Evolutionary conservation across 2,797 vertebrate species (phyloP).

Genomic region (Allenopithecus nigroviridis): DNA sequence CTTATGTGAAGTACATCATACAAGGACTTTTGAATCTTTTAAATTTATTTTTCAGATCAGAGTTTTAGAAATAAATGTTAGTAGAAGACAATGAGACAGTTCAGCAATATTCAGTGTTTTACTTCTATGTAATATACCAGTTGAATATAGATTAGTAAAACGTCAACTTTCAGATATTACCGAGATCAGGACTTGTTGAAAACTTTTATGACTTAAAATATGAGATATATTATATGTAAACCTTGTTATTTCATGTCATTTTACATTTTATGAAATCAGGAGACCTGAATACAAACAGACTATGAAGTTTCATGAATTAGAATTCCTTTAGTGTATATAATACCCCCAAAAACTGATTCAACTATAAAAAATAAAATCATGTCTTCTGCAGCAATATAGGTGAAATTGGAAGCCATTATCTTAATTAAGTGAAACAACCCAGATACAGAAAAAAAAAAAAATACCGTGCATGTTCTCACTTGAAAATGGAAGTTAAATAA

Average conservation of each 20-base stretch:
- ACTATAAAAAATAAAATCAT: background rate
- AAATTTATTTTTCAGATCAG: background rate
- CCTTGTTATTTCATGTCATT: background rate
- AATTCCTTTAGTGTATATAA: background rate
- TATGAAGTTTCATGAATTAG: background rate
- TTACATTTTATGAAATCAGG: background rate
- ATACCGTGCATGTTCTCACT: too few relatives aligned
- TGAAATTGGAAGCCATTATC: background rate
- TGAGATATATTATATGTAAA: background rate
- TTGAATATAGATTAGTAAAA: background rate
- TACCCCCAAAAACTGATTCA: background rate
- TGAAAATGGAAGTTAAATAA: too few relatives aligned
- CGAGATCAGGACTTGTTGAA: background rate
- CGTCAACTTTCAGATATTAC: background rate
- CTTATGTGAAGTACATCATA: background rate
- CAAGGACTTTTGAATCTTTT: background rate
- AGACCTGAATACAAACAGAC: background rate
- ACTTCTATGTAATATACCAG: background rate
- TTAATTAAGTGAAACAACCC: too few relatives aligned
- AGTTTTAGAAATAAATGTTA: background rate
- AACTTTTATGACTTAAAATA: background rate
- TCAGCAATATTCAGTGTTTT: background rate
- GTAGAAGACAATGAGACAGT: background rate
- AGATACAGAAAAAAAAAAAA: too few relatives aligned
- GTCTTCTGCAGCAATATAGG: background rate